These are phyloP conservation scores for Spinus olivaceus DNA, from an alignment of 2,797 vertebrate genomes.

Conservation along the genomic window DNA sequence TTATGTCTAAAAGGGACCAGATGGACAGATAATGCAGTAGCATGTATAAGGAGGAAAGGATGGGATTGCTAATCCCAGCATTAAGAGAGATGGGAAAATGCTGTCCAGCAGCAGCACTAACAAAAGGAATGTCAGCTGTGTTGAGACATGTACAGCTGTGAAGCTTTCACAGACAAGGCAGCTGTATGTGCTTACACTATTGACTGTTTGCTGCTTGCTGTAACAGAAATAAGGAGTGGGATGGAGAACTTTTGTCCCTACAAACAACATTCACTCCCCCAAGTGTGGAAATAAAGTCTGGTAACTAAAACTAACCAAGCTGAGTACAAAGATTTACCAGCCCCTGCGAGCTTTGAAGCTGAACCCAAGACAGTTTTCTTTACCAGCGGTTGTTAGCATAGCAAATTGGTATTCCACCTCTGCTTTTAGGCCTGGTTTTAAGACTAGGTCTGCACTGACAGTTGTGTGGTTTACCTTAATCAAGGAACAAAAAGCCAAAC, in stretches of 20 bases:
- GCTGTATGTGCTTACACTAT: accelerated
- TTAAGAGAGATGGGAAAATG: background rate
- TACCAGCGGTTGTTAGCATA: background rate
- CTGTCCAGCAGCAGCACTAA: background rate
- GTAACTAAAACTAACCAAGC: background rate
- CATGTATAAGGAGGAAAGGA: background rate
- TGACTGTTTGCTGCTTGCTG: background rate
- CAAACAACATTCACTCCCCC: accelerated
- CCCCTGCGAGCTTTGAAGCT: background rate
- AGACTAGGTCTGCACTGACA: background rate
- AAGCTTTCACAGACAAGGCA: background rate
- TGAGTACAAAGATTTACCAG: background rate
- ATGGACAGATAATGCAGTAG: background rate
- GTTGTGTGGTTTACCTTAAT: background rate
- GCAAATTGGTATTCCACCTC: background rate
- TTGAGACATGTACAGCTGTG: accelerated
- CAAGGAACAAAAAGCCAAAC: background rate
- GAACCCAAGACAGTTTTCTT: background rate
- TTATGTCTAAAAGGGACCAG: background rate
- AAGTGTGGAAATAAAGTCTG: background rate
- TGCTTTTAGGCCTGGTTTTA: background rate
- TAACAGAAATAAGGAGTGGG: background rate
- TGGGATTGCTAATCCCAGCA: background rate
- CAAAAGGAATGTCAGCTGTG: background rate
- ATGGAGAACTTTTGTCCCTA: background rate